Conservation (phyloP, 2,113 vertebrate species). For the Ciconia stormi region DNA sequence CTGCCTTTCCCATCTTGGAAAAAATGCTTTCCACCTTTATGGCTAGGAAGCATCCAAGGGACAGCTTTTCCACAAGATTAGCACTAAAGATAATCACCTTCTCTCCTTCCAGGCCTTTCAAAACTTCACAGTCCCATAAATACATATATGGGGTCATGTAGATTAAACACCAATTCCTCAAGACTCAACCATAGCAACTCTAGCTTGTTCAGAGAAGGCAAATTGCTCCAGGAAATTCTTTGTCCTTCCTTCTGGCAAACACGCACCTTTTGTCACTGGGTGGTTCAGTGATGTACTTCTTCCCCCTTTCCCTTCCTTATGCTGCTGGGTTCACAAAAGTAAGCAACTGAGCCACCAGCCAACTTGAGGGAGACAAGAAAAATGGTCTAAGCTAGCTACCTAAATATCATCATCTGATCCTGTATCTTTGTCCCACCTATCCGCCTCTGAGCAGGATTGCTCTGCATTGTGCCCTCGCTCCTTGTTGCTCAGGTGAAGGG, state of each 20-base stretch:
- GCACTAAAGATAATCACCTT: neutral
- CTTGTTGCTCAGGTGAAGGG: neutral
- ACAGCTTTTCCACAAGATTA: neutral
- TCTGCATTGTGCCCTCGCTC: neutral
- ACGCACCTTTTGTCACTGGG: neutral
- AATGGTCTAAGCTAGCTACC: neutral
- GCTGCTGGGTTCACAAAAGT: neutral
- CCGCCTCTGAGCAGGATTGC: neutral
- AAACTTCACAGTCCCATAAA: neutral
- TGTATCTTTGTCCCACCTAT: neutral
- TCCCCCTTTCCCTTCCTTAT: neutral
- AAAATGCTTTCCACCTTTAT: neutral
- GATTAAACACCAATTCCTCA: neutral
- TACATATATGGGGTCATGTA: neutral
- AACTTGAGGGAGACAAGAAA: neutral
- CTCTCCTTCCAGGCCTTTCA: neutral
- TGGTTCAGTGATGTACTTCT: rapidly evolving
- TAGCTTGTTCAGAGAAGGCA: neutral
- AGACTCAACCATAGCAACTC: neutral
- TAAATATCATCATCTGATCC: neutral
- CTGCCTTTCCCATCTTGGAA: neutral
- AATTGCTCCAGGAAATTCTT: neutral
- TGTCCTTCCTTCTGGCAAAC: neutral
- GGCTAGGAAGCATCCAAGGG: neutral
- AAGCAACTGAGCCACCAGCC: neutral